Conservation (phyloP, 2,888 invertebrate species). For the Lasioglossum figueresi region DNA sequence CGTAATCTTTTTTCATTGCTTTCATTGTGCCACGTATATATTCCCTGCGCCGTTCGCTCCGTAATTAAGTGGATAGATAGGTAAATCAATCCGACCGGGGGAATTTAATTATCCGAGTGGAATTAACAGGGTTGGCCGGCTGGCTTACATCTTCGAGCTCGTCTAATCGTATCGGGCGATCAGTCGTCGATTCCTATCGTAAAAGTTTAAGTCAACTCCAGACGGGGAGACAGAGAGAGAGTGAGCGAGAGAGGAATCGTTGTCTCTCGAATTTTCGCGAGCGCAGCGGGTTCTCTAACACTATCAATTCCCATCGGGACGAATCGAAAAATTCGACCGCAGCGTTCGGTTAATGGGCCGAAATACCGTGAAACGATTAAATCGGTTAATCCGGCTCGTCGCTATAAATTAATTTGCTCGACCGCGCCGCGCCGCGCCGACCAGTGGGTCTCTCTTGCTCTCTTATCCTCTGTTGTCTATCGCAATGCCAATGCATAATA, state of each 20-base stretch:
- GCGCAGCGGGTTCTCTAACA: not conserved
- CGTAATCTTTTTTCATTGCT: slow-evolving; percentile 46
- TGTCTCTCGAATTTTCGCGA: not conserved
- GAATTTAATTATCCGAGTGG: slow-evolving; percentile 44
- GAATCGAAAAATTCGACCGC: slow-evolving; percentile 33
- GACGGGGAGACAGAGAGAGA: not conserved
- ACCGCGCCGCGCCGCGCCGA: not conserved
- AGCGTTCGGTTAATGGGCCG: slow-evolving; percentile 34
- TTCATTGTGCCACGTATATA: slow-evolving; percentile 37
- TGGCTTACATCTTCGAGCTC: slow-evolving; percentile 16
- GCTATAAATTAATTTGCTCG: slow-evolving; percentile 41
- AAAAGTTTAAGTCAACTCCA: slow-evolving; percentile 5
- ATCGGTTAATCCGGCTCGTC: slow-evolving; percentile 45
- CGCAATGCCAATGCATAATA: slow-evolving; percentile 24
- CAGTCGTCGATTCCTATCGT: slow-evolving; percentile 5
- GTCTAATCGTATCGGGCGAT: slow-evolving; percentile 19
- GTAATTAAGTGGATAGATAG: slow-evolving; percentile 50
- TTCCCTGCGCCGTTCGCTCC: slow-evolving; percentile 14
- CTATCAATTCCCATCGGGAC: slow-evolving; percentile 25
- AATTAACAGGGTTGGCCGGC: slow-evolving; percentile 12
- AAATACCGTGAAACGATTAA: slow-evolving; percentile 36
- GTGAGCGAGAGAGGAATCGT: not conserved
- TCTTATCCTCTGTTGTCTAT: slow-evolving; percentile 11
- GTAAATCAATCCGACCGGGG: slow-evolving; percentile 34
- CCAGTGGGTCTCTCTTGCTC: not conserved